phyloP scores from a whole-genome alignment of 2,888 invertebrate genomes.

The Eumacrocentrus americanus region DNA sequence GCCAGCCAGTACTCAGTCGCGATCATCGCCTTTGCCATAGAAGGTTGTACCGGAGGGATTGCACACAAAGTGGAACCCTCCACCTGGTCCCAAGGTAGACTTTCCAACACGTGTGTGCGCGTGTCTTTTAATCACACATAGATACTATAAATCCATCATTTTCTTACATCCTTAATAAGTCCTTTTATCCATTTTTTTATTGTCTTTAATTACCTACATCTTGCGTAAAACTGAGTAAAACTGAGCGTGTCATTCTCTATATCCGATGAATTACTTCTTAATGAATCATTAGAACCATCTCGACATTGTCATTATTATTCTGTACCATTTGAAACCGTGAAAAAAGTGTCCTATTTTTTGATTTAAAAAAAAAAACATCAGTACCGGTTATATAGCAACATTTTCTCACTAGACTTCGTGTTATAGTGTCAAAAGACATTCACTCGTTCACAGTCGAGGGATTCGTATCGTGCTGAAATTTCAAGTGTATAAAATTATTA shows the following conservation, averaged over 20 bases:
- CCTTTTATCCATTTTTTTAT: not conserved
- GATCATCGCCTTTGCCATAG: constrained; percentile 48
- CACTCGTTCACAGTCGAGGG: not conserved
- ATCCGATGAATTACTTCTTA: too few species aligned
- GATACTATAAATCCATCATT: not conserved
- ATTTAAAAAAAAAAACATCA: too few species aligned
- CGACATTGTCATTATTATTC: too few species aligned
- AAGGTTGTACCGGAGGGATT: constrained; percentile 38
- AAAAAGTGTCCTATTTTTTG: too few species aligned
- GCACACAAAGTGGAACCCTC: constrained; percentile 24
- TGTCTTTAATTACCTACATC: not conserved
- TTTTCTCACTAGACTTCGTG: not conserved
- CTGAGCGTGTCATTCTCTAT: too few species aligned
- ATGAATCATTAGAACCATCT: too few species aligned
- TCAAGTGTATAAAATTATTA: not conserved
- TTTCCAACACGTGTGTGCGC: not conserved
- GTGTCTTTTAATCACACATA: too few species aligned
- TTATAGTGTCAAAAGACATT: not conserved
- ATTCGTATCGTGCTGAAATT: not conserved
- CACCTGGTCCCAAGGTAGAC: constrained; percentile 17
- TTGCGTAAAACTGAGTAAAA: too few species aligned
- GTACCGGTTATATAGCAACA: not conserved
- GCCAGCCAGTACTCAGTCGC: constrained; percentile 46
- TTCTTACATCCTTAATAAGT: too few species aligned
- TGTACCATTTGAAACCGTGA: too few species aligned